Evolutionary conservation across 2,113 vertebrate genomes (phyloP).

Genomic region (Theristicus caerulescens): DNA sequence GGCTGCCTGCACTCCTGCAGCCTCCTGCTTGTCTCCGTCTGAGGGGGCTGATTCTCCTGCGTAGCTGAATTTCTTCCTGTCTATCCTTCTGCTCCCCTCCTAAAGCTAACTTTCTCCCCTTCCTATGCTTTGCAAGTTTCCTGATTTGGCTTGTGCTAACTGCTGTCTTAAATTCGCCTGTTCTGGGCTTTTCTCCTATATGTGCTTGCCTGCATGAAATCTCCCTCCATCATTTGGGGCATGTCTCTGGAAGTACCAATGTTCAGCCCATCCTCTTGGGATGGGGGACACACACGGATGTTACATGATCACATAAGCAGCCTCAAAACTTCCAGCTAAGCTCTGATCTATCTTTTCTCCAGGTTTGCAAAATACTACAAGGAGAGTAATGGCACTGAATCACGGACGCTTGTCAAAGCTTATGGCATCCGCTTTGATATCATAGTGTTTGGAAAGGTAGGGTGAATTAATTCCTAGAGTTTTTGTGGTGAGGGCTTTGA

Average conservation of each 20-base stretch:
- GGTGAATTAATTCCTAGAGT: neutral
- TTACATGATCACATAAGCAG: neutral
- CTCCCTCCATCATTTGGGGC: neutral
- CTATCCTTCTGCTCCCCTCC: neutral
- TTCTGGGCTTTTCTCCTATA: neutral
- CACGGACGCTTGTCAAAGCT: slow-evolving; percentile 83
- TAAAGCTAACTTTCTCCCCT: neutral
- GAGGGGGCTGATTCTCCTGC: neutral
- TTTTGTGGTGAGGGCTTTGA: neutral
- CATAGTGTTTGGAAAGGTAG: slow-evolving; percentile 87
- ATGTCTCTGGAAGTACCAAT: neutral
- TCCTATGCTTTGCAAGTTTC: neutral
- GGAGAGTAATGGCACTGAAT: slow-evolving; percentile 61
- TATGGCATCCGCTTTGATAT: slow-evolving; percentile 88
- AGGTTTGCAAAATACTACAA: slow-evolving; percentile 89
- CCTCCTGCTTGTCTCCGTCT: neutral
- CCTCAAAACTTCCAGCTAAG: neutral
- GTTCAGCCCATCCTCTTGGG: neutral
- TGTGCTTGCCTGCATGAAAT: neutral
- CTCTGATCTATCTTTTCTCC: neutral
- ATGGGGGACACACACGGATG: neutral
- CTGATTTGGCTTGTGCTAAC: neutral
- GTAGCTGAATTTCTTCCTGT: neutral
- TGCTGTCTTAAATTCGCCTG: neutral
- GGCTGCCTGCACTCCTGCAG: slow-evolving; percentile 20